These are phyloP conservation scores for Dicerorhinus sumatrensis DNA, from an alignment of 2,113 vertebrate genomes.

Conservation along the genomic window DNA sequence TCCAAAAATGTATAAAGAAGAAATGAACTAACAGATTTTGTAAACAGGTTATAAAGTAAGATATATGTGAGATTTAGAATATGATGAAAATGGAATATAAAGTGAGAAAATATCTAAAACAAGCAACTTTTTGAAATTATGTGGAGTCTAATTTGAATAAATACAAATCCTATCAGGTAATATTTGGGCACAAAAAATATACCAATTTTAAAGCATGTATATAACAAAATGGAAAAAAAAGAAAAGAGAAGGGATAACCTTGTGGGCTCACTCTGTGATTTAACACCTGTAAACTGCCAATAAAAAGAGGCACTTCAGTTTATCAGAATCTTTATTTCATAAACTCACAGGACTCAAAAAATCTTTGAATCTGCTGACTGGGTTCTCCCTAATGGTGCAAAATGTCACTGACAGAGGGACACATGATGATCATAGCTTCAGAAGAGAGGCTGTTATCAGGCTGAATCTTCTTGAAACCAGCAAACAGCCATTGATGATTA, in stretches of 20 bases:
- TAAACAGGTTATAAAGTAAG: background rate
- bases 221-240: background rate
- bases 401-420: background rate
- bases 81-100: background rate
- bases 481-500: too few species aligned
- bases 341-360: background rate
- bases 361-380: background rate
- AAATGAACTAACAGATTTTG: background rate
- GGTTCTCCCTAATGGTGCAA: background rate
- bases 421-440: background rate
- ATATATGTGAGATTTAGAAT: background rate
- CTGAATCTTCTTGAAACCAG: background rate
- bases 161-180: background rate
- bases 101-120: background rate
- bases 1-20: background rate
- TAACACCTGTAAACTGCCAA: background rate
- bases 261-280: background rate
- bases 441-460: background rate
- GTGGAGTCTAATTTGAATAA: background rate
- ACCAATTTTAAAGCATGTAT: background rate
- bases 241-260: background rate
- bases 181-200: background rate
- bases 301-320: background rate
- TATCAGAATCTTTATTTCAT: background rate
- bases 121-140: background rate